phyloP scores from a whole-genome alignment of 2,797 vertebrate genomes.

The Coreius guichenoti region DNA sequence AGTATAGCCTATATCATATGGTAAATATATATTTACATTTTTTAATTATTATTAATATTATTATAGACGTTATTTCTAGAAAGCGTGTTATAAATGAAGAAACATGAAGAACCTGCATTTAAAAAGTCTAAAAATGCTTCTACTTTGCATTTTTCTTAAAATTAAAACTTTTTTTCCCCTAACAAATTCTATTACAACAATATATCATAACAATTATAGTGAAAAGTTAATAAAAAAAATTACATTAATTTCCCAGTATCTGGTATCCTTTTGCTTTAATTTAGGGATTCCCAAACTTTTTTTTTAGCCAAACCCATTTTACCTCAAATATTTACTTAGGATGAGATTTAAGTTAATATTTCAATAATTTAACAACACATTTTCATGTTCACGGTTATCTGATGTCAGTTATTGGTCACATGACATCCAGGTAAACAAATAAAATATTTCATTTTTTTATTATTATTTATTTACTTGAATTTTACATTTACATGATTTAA shows the following conservation, averaged over 20 bases:
- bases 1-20: neutral
- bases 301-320: neutral
- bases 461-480: neutral
- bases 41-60: neutral
- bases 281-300: neutral
- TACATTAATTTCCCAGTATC: neutral
- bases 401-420: neutral
- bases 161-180: too few relatives aligned
- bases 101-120: neutral
- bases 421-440: neutral
- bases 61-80: neutral
- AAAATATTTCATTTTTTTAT: too few relatives aligned
- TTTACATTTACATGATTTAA: neutral
- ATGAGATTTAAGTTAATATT: conserved; percentile 4
- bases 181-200: neutral
- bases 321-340: neutral
- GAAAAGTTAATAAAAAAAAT: neutral
- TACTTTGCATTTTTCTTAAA: neutral
- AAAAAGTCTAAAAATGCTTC: neutral
- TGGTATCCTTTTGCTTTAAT: neutral
- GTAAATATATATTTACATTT: too few relatives aligned
- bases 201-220: neutral
- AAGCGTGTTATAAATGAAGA: neutral
- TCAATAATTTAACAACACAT: neutral
- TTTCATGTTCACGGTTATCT: neutral